Evolutionary conservation across 1,140 invertebrate genomes (phyloP), one percentile per base, ranked within the genome.

Genomic region (Pollicipes pollicipes): DNA sequence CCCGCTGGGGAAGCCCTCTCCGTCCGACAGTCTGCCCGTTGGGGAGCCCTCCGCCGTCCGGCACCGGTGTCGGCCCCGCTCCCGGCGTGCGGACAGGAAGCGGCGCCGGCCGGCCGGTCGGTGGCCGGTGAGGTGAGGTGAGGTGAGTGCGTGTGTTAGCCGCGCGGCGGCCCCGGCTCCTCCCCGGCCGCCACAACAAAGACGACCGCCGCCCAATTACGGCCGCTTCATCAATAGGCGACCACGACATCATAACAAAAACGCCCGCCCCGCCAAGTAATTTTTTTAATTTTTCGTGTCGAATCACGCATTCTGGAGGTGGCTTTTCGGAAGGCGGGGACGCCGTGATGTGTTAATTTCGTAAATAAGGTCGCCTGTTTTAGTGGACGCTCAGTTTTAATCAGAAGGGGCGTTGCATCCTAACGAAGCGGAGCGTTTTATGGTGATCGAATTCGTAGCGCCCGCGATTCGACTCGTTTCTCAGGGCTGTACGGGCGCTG

Each of bases 231-330:
- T 58, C 45, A 58, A 58, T 58, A 58, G 45, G 45, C 45, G 45
- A 58, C 45, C 45, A 58, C 45, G 45, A 58, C 45, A 58, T 58
- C 8, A 58, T 58, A 58, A 58, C 45, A 58, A 58, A 58, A 58
- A 58, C 45, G 45, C 13, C 45, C 45, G 45, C 45, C 13, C 45
- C 13, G 13, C 45, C 45, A 58, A 58, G 45, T 58, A 58, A 58
- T 58, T 58, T 58, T n/a, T 58, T 58, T 58, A 58, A 58, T 58
- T 58, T 58, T 21, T 58, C 45, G 45, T 58, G 45, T 58, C 45
- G 45, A 58, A 58, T 58, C 45, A 58, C 45, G 45, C 45, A 58
- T 58, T 58, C 45, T 10, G 45, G 32, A 4, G 32, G 32, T 35
- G 32, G 32, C 32, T 16, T 16, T 35, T 35, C 4, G 32, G 17